Percentiles rank a stretch among this genome's conserved stretches.
phyloP scores from a whole-genome alignment of 2,797 vertebrate genomes.

The Acanthiza pusilla region DNA sequence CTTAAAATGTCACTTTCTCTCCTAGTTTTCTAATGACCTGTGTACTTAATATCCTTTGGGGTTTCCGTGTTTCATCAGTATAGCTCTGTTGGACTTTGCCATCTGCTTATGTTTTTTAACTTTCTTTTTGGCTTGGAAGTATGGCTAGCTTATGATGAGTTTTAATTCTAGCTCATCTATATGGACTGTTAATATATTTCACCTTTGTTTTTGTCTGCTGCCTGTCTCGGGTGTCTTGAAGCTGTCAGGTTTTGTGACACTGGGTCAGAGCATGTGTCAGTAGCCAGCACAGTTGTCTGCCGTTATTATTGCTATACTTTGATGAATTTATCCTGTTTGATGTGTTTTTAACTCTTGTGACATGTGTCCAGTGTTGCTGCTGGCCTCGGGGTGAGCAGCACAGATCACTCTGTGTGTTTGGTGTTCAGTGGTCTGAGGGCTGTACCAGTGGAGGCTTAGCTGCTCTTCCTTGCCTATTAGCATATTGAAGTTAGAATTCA shows the following conservation, averaged over 20 bases:
- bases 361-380: background rate
- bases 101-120: background rate
- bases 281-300: background rate
- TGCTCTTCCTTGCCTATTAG: background rate
- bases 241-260: background rate
- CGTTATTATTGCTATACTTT: background rate
- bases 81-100: background rate
- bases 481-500: background rate
- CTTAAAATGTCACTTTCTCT: background rate
- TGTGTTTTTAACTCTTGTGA: conserved; percentile 18
- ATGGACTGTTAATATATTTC: background rate
- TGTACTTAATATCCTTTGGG: background rate
- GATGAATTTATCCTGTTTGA: conserved; percentile 4
- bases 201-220: background rate
- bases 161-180: background rate
- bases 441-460: background rate
- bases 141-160: background rate
- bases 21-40: accelerated
- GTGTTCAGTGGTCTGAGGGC: background rate
- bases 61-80: background rate
- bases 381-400: background rate
- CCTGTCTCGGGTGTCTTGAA: background rate
- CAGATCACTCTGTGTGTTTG: background rate
- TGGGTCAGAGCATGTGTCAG: background rate
- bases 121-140: background rate